Evolutionary conservation across 2,888 invertebrate species (phyloP).

Genomic region (Drosophila robusta): DNA sequence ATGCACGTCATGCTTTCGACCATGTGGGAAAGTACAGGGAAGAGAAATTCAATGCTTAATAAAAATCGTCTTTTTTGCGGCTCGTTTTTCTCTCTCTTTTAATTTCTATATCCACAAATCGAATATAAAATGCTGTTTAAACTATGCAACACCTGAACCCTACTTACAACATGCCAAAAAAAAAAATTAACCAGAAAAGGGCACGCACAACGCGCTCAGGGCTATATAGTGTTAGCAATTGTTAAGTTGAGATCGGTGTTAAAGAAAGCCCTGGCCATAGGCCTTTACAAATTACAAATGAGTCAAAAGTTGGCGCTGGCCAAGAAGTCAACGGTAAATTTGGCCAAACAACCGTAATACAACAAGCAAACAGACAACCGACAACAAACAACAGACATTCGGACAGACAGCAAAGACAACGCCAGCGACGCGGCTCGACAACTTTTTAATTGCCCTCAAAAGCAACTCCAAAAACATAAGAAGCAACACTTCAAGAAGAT

Average conservation of each 20-base stretch:
- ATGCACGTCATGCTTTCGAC: too few species aligned
- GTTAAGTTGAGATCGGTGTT: slow-evolving; percentile 10
- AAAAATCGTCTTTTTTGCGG: too few species aligned
- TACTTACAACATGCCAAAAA: neutral
- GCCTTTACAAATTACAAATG: slow-evolving; percentile 42
- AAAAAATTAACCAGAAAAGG: too few species aligned
- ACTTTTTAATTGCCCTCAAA: slow-evolving; percentile 73
- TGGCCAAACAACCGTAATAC: slow-evolving; percentile 62
- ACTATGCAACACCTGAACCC: neutral
- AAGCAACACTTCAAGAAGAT: slow-evolving; percentile 20
- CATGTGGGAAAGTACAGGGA: slow-evolving; percentile 15
- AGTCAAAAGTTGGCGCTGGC: slow-evolving; percentile 39
- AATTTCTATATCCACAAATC: too few species aligned
- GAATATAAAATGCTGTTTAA: neutral
- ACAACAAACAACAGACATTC: slow-evolving; percentile 32
- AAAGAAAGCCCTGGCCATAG: slow-evolving; percentile 33
- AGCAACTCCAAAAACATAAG: slow-evolving; percentile 46
- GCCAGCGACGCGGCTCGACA: slow-evolving; percentile 53
- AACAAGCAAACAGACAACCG: slow-evolving; percentile 38
- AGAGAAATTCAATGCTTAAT: slow-evolving; percentile 30
- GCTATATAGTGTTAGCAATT: neutral
- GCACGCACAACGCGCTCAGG: neutral
- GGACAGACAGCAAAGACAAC: slow-evolving; percentile 6
- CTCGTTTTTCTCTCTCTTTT: too few species aligned
- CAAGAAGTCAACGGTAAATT: slow-evolving; percentile 62